These are phyloP conservation scores for Choristoneura fumiferana DNA, from an alignment of 1,140 invertebrate species.

Conservation along the genomic window DNA sequence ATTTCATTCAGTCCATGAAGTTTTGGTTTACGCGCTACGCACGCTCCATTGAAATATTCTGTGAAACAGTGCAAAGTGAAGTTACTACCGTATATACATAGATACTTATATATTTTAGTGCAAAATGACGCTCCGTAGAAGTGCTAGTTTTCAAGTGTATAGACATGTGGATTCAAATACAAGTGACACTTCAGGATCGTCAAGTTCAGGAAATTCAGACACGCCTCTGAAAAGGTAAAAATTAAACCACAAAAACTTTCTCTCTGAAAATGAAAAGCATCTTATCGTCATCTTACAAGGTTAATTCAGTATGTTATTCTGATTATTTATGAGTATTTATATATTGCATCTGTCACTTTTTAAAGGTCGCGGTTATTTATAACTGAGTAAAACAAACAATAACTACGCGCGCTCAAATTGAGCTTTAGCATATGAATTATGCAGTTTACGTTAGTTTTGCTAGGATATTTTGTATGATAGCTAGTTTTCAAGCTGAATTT, in stretches of 20 bases:
- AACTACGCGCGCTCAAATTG: no score
- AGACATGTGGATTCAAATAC: slow-evolving; percentile 42
- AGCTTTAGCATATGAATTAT: background rate
- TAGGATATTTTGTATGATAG: slow-evolving; percentile 2
- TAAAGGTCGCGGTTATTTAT: slow-evolving; percentile 13
- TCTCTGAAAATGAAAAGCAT: no score
- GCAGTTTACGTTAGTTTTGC: slow-evolving; percentile 7
- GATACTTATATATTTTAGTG: no score
- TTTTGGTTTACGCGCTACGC: background rate
- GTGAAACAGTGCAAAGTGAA: slow-evolving; percentile 13
- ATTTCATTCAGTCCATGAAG: slow-evolving; percentile 13
- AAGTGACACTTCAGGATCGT: slow-evolving; percentile 55
- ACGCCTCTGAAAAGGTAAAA: slow-evolving; percentile 59
- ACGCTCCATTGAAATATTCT: background rate
- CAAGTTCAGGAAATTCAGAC: slow-evolving; percentile 46
- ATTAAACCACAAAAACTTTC: no score
- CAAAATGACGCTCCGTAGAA: slow-evolving; percentile 38
- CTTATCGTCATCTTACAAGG: no score
- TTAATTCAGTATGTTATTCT: background rate
- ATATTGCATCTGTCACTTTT: slow-evolving; percentile 3
- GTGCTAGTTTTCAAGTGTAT: slow-evolving; percentile 56
- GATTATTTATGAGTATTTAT: background rate
- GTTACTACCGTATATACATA: no score
- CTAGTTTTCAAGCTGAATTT: no score
- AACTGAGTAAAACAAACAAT: slow-evolving; percentile 3